Conservation (phyloP, 2,797 vertebrate species). For the Enteromius unitaeniatus region DNA sequence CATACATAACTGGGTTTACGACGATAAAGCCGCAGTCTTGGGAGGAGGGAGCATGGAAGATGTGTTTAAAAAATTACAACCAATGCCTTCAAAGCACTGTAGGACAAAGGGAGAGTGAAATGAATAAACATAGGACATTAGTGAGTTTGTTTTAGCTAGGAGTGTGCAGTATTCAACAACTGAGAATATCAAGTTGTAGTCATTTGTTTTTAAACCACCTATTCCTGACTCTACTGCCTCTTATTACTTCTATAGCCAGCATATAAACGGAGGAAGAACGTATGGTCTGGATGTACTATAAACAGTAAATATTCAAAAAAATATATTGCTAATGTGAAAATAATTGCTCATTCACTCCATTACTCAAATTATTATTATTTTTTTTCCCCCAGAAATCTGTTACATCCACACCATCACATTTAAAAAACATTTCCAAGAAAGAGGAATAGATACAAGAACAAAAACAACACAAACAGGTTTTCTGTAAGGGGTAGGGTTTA, state of each 20-base stretch:
- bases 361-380: neutral
- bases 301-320: neutral
- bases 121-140: neutral
- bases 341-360: neutral
- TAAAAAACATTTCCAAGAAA: neutral
- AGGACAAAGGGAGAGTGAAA: constrained; percentile 9
- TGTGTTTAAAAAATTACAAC: constrained; percentile 35
- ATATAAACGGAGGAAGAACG: neutral
- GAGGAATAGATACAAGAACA: too few species aligned
- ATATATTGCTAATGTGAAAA: neutral
- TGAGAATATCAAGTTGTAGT: neutral
- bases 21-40: constrained; percentile 30
- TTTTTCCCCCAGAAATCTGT: neutral
- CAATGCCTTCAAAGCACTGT: constrained; percentile 21
- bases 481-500: too few species aligned
- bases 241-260: neutral
- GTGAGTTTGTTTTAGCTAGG: neutral
- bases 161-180: neutral
- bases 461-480: too few species aligned
- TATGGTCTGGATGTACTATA: neutral
- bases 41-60: constrained; percentile 27
- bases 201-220: neutral
- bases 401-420: neutral
- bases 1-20: constrained; percentile 41
- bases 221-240: neutral